Evolutionary conservation across 1,140 invertebrate genomes (phyloP).

Genomic region (Thaumatotibia leucotreta): DNA sequence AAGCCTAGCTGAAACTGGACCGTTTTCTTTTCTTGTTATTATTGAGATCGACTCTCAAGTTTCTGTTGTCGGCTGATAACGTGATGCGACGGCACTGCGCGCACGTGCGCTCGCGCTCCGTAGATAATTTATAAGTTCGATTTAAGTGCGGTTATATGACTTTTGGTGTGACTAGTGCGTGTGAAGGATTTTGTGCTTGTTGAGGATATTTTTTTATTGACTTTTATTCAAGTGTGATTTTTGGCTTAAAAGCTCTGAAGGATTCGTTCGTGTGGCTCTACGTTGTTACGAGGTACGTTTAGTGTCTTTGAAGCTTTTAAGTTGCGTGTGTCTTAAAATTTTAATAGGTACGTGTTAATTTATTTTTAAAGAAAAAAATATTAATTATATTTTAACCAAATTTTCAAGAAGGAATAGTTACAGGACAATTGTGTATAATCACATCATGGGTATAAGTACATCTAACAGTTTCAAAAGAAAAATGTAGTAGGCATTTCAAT

Average conservation of each 20-base stretch:
- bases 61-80: constrained; percentile 75
- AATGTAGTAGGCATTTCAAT: no score
- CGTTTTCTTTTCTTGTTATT: constrained; percentile 77
- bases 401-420: no score
- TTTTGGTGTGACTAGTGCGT: neutral
- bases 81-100: constrained; percentile 64
- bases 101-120: constrained; percentile 52
- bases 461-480: no score
- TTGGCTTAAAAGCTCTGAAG: constrained; percentile 4
- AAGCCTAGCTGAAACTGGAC: constrained; percentile 75
- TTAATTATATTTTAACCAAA: no score
- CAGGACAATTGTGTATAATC: no score
- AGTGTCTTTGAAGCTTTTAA: neutral
- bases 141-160: neutral
- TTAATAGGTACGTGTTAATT: no score
- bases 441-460: no score
- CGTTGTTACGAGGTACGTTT: constrained; percentile 9
- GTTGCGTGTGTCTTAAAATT: neutral
- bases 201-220: neutral
- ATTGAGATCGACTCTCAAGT: constrained; percentile 72
- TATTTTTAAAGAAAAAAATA: neutral
- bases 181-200: constrained; percentile 4
- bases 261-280: neutral
- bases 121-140: constrained; percentile 26
- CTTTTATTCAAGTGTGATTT: neutral